Percentiles rank a stretch among this genome's conserved stretches.
Evolutionary conservation across 2,888 invertebrate genomes (phyloP).

Genomic region (Drosophila antonietae): DNA sequence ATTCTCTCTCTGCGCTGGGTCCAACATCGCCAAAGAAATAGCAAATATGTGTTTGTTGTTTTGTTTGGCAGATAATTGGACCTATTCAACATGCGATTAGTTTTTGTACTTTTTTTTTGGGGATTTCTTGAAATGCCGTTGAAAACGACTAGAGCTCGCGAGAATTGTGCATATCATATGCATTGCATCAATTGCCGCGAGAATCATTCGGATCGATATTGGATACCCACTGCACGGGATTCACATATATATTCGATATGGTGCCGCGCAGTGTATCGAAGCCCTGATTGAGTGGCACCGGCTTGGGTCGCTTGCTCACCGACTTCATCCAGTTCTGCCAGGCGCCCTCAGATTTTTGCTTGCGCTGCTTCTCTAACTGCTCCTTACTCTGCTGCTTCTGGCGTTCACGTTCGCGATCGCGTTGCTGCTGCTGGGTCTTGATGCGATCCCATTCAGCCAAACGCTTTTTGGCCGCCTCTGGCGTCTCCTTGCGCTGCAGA

Average conservation of each 20-base stretch:
- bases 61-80: conserved; percentile 5
- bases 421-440: conserved; percentile 47
- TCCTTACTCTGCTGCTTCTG: conserved; percentile 61
- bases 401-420: conserved; percentile 41
- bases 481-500: conserved; percentile 24
- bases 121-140: conserved; percentile 26
- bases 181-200: conserved; percentile 40
- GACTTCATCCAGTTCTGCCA: conserved; percentile 82
- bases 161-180: no score
- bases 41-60: conserved; percentile 11
- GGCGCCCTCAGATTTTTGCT: conserved; percentile 68
- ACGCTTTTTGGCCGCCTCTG: conserved; percentile 39
- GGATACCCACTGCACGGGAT: conserved; percentile 83
- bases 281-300: conserved; percentile 83
- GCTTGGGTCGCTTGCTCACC: conserved; percentile 81
- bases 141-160: conserved; percentile 10
- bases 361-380: conserved; percentile 64
- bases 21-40: conserved; percentile 12
- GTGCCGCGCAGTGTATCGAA: conserved; percentile 83
- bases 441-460: conserved; percentile 52
- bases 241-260: conserved; percentile 81
- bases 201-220: conserved; percentile 60
- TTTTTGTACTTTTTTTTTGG: conserved; percentile 41
- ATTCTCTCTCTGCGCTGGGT: conserved; percentile 13
- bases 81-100: conserved; percentile 9